Percentiles rank a stretch among this genome's conserved stretches.
These are phyloP conservation scores for Pterocles burchelli DNA, from an alignment of 2,113 vertebrate genomes.

Conservation along the genomic window DNA sequence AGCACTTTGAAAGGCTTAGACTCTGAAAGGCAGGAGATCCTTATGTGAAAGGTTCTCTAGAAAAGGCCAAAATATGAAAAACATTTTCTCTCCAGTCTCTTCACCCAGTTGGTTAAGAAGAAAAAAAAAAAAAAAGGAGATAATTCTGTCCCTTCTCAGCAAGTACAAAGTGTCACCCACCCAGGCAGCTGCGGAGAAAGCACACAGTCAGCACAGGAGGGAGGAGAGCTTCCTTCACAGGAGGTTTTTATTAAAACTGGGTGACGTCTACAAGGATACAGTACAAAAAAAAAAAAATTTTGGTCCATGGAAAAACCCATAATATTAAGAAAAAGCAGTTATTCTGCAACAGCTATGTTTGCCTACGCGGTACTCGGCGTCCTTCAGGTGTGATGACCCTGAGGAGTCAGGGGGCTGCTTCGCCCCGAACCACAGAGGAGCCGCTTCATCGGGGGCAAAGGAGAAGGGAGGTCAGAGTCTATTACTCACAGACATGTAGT, in stretches of 20 bases:
- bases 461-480: conserved; percentile 3
- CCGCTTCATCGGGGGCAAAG: not conserved
- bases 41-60: not conserved
- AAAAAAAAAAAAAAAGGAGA: not conserved
- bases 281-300: conserved; percentile 83
- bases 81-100: not conserved
- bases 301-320: conserved; percentile 79
- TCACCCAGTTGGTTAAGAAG: not conserved
- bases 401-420: conserved; percentile 52
- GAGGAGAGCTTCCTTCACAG: conserved; percentile 61
- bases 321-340: conserved; percentile 77
- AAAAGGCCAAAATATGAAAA: conserved; percentile 31
- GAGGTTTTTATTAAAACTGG: conserved; percentile 86
- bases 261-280: conserved; percentile 78
- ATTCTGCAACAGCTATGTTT: conserved; percentile 68
- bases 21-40: not conserved
- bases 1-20: not conserved
- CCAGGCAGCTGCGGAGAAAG: not conserved
- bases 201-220: not conserved
- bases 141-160: not conserved
- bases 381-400: conserved; percentile 53
- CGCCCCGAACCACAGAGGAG: conserved; percentile 55
- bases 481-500: conserved; percentile 23
- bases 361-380: conserved; percentile 59
- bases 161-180: not conserved